Base-by-base conservation (phyloP, 2,888 invertebrate species). In the Phyllotreta cruciferae region DNA sequence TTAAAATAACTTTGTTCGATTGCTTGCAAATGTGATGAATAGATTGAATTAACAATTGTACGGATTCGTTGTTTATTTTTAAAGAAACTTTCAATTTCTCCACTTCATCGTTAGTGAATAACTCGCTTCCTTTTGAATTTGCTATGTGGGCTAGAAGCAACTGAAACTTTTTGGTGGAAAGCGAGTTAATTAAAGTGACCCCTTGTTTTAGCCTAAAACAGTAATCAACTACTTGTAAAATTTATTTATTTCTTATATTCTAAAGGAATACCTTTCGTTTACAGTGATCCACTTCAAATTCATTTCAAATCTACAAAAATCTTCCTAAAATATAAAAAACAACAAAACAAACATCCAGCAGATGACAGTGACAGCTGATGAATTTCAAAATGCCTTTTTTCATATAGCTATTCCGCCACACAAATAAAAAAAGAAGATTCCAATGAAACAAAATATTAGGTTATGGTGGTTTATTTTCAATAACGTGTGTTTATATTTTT, bases 1-100 rank as follows among this genome's bases (percentile, higher is more conserved):
- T 86, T 49, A 85, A 81, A 47, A 86, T 81, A 63, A 85, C 81
- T 64, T 82, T 82, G 3, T 79, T 81, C 11, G 84, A 82, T 63
- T 84, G 82, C 58, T 83, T 83, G 66, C 83, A 78, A 54, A 85
- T 82, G 68, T 85, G 74, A 0, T 68, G 62, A 13, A 79, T 73
- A 44, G 74, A 75, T 66, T 78, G 77, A 14, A 78, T 63, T 38
- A 77, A 66, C 8, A 76, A 60, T 63, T 74, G 73, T 1, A 76
- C 42, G 24, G 74, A 65, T 7, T 64, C 62, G 3, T 72, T 69
- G 47, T 68, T 66, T 34, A 79, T 53, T 57, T 74, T 73, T 7
- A 78, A 63, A 3, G 75, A 72, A 57, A 77, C 75, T 61, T 71
- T 66, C 8, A 78, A 69, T 62, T 74, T 69, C n/a, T 69, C 56